These are phyloP conservation scores for Pithys albifrons DNA, from an alignment of 2,113 vertebrate genomes.

Conservation along the genomic window DNA sequence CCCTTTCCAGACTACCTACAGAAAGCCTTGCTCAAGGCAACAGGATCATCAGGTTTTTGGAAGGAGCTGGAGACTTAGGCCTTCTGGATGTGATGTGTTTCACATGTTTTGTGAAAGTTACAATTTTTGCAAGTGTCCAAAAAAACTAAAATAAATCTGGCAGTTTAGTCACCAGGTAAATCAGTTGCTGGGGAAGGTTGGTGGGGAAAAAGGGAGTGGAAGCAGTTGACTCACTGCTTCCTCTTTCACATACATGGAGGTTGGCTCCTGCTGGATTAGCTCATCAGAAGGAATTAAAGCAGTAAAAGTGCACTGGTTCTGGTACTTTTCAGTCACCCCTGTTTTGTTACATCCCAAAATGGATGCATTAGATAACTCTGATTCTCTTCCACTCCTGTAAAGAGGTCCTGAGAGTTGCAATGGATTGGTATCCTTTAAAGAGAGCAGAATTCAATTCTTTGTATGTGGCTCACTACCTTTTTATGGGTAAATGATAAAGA, in stretches of 20 bases:
- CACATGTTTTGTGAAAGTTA: not conserved
- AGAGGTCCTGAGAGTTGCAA: not conserved
- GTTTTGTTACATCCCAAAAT: not conserved
- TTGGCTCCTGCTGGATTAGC: not conserved
- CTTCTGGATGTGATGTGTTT: not conserved
- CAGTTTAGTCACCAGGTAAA: not conserved
- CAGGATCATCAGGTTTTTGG: not conserved
- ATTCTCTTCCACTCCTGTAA: not conserved
- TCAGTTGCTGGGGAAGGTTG: not conserved
- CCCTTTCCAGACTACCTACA: not conserved
- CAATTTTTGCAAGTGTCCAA: not conserved
- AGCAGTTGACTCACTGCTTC: not conserved
- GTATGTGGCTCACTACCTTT: not conserved
- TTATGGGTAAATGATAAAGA: not conserved
- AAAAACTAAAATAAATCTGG: not conserved
- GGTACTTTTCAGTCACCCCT: not conserved
- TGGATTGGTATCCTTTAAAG: not conserved
- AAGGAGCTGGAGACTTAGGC: not conserved
- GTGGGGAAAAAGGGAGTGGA: not conserved
- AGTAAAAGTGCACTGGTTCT: not conserved
- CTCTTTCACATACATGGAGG: no score
- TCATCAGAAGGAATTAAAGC: not conserved
- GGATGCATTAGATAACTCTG: not conserved
- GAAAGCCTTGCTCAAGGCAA: not conserved
- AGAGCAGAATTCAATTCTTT: not conserved